Base-by-base conservation (phyloP, 2,888 invertebrate genomes). In the Acleris sparsana region DNA sequence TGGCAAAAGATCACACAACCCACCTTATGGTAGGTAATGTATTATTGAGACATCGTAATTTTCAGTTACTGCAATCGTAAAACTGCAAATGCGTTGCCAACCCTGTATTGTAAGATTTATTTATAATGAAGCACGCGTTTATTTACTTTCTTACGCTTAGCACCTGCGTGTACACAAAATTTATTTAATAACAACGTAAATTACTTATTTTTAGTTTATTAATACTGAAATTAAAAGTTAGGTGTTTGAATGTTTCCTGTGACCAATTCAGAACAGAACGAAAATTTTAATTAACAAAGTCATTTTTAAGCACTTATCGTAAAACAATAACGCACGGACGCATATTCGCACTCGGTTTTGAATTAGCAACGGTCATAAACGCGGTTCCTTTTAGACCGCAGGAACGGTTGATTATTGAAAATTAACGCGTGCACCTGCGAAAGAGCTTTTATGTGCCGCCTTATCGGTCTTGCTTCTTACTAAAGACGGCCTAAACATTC, bases 351-450 rank as follows among this genome's bases (percentile, higher is more conserved):
- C 73, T 71, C 71, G 70, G 73, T 76, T 77, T 79, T 72, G 80
- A 84, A 86, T 87, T 84, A 76, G 83, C 83, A 76, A 83, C 77
- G 80, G 80, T 77, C 75, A 80, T 88, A 87, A 88, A 86, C 74
- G 75, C 71, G 70, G 76, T 79, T 85, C 83, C 86, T 86, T 89
- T 89, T 86, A 85, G 76, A 85, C 83, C 81, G 76, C 84, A 80
- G 69, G 82, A 84, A 81, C 82, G 74, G 76, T 84, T 84, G 80
- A 80, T 83, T 85, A 86, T 85, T 87, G 83, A 82, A 86, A 83
- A 74, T 79, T 82, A 86, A 84, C 83, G 79, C 77, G 74, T 80
- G 83, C 84, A 84, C 82, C 82, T 84, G 83, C 80, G 77, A 80
- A 81, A 82, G 72, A 51, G 53, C 80, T 85, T 84, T 83, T 74